Evolutionary conservation across 1,140 invertebrate genomes (phyloP), one percentile per base, ranked within the genome.

Genomic region (Zaprionus nigranus): DNA sequence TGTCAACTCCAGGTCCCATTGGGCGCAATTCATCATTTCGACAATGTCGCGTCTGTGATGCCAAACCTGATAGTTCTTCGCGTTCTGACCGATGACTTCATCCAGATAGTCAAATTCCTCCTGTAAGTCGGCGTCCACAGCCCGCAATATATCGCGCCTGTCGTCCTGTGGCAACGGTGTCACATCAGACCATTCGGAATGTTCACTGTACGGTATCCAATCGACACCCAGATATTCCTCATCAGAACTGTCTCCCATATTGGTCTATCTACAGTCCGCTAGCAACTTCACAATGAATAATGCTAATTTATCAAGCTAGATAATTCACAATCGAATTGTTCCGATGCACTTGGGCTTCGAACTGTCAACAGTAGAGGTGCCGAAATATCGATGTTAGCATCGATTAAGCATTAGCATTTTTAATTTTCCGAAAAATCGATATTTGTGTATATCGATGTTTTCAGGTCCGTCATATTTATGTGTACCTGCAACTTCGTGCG

Each of bases 11-110:
- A 99, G 93, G 91, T 99, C 99, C 53, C 95, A 93, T 15, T 94
- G 95, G 0, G 96, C 94, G 93, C 98, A 97, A 84, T 97, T 95
- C 30, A 98, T 93, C 96, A 96, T 97, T 90, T 99, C 97, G 0
- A 99, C 96, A 65, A 99, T 95, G 11, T 97, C 95, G 90, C 96
- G 95, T 17, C 98, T 94, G 91, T 99, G 98, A 93, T 99, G 97
- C 98, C 97, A 97, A 2, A 96, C 95, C 95, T 99, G 98, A 94
- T 99, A 99, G 93, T 99, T 99, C 94, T 99, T 99, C 0, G 97
- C 96, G 93, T 98, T 96, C n/a, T 96, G 94, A 77, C 96, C 94
- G 69, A 99, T 99, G 46, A 99, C 95, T 64, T 95, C 93, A 68
- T 96, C 94, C 15, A 97, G 95, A 94, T 97, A 99, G 54, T 95